Conservation (phyloP, 2,888 invertebrate species). For the Acrocyrtus sp. region DNA sequence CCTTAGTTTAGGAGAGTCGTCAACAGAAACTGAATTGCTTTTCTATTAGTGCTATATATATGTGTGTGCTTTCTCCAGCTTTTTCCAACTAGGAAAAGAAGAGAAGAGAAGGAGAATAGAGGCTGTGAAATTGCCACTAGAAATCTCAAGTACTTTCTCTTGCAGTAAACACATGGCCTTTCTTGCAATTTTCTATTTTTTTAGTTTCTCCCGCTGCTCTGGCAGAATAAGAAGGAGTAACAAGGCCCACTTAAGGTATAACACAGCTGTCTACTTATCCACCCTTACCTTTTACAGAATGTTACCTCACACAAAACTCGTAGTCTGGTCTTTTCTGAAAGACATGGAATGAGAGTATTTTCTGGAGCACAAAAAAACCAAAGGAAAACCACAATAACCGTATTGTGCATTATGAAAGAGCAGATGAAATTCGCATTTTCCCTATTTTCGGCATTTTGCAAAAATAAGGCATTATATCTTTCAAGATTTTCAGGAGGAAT, state of each 20-base stretch:
- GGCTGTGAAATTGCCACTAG: conserved; percentile 43
- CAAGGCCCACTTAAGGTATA: conserved; percentile 7
- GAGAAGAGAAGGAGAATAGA: conserved; percentile 13
- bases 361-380: conserved; percentile 35
- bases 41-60: conserved; percentile 5
- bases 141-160: conserved; percentile 30
- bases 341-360: too few species aligned
- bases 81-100: background rate
- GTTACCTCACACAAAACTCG: background rate
- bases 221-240: conserved; percentile 2
- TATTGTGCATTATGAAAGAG: conserved; percentile 40
- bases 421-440: conserved; percentile 45
- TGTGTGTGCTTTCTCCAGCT: background rate
- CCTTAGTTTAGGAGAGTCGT: conserved; percentile 2
- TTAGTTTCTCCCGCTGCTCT: background rate
- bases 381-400: conserved; percentile 40
- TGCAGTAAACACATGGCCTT: conserved; percentile 35
- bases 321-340: background rate
- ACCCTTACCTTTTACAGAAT: background rate
- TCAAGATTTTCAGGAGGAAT: background rate
- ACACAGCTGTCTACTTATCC: background rate
- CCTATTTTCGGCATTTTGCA: background rate
- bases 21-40: conserved; percentile 9
- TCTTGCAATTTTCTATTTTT: too few species aligned
- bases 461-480: too few species aligned